Evolutionary conservation across 2,113 vertebrate species (phyloP), one percentile per base, ranked within the genome.

Genomic region (Syngnathus typhle): DNA sequence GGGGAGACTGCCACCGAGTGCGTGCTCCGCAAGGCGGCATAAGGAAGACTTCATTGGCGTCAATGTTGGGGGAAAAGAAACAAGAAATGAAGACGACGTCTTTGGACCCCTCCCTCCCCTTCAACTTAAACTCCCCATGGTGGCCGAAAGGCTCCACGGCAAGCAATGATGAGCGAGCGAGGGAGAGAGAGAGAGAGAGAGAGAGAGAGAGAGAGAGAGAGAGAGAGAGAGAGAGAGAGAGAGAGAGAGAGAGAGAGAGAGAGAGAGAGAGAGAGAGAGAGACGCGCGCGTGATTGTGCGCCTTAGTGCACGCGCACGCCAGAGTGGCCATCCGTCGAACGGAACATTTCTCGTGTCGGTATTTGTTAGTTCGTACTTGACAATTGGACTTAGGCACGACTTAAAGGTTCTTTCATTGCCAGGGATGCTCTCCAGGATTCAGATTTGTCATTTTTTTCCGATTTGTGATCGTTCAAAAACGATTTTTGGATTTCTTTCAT

Each of bases 1-100:
- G 88, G 89, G 86, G 83, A 88, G 60, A 83, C 75, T 81, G 87
- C 85, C 87, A 76, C 65, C 71, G 84, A 82, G 82, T 79, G 73
- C 77, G 59, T 80, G 62, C 72, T 78, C 83, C 80, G 47, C 82
- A 80, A 74, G 72, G 85, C 83, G 75, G 78, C 89, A 90, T 89
- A 81, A 65, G 85, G 84, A 79, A 71, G 69, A 69, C 58, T 87
- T 70, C 68, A 38, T 66, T 59, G 43, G 70, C 23, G 79, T 67
- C 84, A 82, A 85, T 74, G 83, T 77, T 7, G 38, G 64, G 68
- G 82, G 84, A 87, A 80, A 70, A 78, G 64, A 60, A 81, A 32
- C 27, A 58, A 58, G 27, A 58, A 58, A 36, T 36, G 41, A 62
- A 62, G 60, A n/a, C 41, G 41, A 62, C 60, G 60, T 62, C 78